Evolutionary conservation across 2,797 vertebrate species (phyloP).

Genomic region (Helostoma temminkii): DNA sequence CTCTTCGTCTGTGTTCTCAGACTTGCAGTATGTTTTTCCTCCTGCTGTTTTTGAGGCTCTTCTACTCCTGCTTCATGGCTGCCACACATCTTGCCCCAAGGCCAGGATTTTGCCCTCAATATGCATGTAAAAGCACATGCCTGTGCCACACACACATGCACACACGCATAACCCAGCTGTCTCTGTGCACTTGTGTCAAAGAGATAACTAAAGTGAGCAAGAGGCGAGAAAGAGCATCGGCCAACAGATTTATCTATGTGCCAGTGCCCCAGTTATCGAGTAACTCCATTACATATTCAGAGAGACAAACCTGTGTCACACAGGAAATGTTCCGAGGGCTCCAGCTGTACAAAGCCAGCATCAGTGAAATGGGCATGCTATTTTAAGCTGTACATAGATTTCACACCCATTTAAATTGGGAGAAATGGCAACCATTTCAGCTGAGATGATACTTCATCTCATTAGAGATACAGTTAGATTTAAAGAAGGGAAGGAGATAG

Average conservation of each 20-base stretch:
- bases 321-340: slow-evolving; percentile 62
- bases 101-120: slow-evolving; percentile 73
- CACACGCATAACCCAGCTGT: slow-evolving; percentile 47
- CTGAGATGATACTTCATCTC: slow-evolving; percentile 25
- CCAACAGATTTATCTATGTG: slow-evolving; percentile 75
- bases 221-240: slow-evolving; percentile 54
- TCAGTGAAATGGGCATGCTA: slow-evolving; percentile 30
- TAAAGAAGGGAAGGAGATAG: slow-evolving; percentile 1
- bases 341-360: slow-evolving; percentile 40
- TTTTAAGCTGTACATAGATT: slow-evolving; percentile 59
- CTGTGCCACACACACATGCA: not conserved
- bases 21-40: slow-evolving; percentile 34
- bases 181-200: slow-evolving; percentile 69
- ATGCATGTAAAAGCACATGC: slow-evolving; percentile 58
- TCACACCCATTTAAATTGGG: slow-evolving; percentile 54
- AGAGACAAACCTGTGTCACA: slow-evolving; percentile 60
- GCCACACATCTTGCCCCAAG: slow-evolving; percentile 76
- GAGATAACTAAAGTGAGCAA: slow-evolving; percentile 74
- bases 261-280: slow-evolving; percentile 80
- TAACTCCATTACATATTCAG: slow-evolving; percentile 77
- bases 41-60: slow-evolving; percentile 54
- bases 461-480: slow-evolving; percentile 20
- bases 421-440: slow-evolving; percentile 20
- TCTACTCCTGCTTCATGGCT: slow-evolving; percentile 61
- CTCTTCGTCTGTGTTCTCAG: slow-evolving; percentile 23